Base-by-base conservation (phyloP, 2,113 vertebrate species). In the Ciconia stormi region DNA sequence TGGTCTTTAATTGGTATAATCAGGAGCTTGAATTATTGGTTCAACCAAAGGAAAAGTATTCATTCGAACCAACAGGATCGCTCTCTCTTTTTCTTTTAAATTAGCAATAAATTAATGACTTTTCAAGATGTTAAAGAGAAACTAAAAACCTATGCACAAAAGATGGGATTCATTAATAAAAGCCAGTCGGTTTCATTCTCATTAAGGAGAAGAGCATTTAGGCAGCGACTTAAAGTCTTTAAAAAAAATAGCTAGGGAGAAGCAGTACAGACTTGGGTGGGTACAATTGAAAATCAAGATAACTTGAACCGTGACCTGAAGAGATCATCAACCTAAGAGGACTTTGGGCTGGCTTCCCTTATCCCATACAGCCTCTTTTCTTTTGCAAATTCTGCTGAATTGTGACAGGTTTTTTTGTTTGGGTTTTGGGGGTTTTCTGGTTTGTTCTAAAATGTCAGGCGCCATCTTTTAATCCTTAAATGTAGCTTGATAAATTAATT, bases 21-120 rank as follows among this genome's bases (percentile, higher is more conserved):
- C 98, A 98, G 98, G 98, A 98, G 95, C 98, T 97, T 98, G 98
- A 99, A 98, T 99, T 98, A 98, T 98, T 97, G 97, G 94, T 96
- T 98, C 97, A 98, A 98, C 98, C 98, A 96, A 98, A 97, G 90
- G 91, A 95, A 96, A 96, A 93, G 93, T 88, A 93, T 97, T 97
- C 91, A 84, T 76, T 97, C 79, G 47, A 94, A 94, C 94, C 66
- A 87, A 95, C 92, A 96, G 85, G 63, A 95, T 97, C 80, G 84
- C 59, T 91, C 93, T 95, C 59, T 97, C 96, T 83, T 82, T 90
- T 90, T 87, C 85, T 87, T 95, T 94, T 80, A 96, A 97, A 96
- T 94, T 96, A 95, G 94, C 95, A 97, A 96, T 98, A 98, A 98
- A 98, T 98, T 98, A 98, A 98, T 95, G 97, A 96, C 97, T 97